Base-by-base conservation (phyloP, 92 coral and sea anemone genomes). In the Epizoanthus scotinus region DNA sequence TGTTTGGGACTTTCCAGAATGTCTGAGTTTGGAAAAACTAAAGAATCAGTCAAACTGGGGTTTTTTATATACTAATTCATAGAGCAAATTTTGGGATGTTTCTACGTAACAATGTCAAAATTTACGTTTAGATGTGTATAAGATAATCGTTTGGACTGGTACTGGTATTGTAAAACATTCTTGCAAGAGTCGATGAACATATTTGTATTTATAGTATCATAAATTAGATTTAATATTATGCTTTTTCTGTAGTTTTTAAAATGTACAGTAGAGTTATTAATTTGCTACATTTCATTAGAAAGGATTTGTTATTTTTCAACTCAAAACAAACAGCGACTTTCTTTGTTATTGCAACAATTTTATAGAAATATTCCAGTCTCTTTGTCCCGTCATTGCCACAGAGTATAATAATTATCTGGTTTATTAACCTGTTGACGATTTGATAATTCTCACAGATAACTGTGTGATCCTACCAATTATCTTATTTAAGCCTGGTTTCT, bases 181-280 rank as follows among this genome's bases (percentile, higher is more conserved):
- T 3, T 9, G 56, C 57, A 17, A 70, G 77, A 17, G 26, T 22
- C 12, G 56, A 20, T 36, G 27, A 60, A 60, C 68, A 75, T 36
- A n/a, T 59, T 75, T 58, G 68, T 75, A 75, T 75, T 75, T 60
- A 55, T 73, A 54, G 40, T 27, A 28, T 55, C 38, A 53, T 59
- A 73, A 55, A 73, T 73, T 73, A 73, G 62, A 73, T 20, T 3
- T 75, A 49, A 10, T 36, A 24, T 34, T 56, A 57, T 61, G 66
- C 66, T 56, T 8, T 59, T 19, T 75, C 28, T 21, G 80, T 58
- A 75, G 68, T 1, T 75, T 75, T 24, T 31, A 75, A 59, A 58
- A 64, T 75, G 81, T 75, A 58, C 54, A 57, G 55, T 38, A 63
- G 52, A 75, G 17, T 31, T 69, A 69, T 25, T 75, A 52, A 57